These are phyloP conservation scores for Congeria kusceri DNA, from an alignment of 2,888 invertebrate genomes.

Conservation along the genomic window DNA sequence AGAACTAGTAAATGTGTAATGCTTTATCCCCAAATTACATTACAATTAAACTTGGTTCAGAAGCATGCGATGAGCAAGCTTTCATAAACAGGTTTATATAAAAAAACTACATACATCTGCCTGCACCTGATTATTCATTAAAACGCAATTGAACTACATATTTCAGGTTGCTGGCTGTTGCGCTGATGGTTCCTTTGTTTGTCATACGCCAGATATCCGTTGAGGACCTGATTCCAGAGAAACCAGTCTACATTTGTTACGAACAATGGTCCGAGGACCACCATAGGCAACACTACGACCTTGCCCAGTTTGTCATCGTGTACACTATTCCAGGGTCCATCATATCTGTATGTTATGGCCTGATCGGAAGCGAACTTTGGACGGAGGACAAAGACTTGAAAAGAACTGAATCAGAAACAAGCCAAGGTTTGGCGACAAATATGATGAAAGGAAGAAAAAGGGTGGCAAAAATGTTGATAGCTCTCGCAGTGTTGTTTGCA, in stretches of 20 bases:
- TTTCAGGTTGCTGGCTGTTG: conserved; percentile 87
- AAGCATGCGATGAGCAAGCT: too few species aligned
- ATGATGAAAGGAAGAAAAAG: conserved; percentile 89
- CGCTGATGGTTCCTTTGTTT: conserved; percentile 90
- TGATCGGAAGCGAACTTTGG: conserved; percentile 86
- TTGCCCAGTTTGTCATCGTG: conserved; percentile 90
- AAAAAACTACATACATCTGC: too few species aligned
- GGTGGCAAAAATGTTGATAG: conserved; percentile 91
- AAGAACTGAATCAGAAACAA: conserved; percentile 74
- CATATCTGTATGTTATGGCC: conserved; percentile 84
- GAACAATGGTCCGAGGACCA: conserved; percentile 88
- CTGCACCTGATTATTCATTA: too few species aligned
- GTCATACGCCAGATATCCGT: conserved; percentile 85
- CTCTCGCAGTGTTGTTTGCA: conserved; percentile 91
- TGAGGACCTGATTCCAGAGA: conserved; percentile 64
- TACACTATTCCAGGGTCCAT: conserved; percentile 90
- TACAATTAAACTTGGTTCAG: too few species aligned
- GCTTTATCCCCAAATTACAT: too few species aligned
- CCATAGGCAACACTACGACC: conserved; percentile 88
- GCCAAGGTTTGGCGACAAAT: conserved; percentile 70
- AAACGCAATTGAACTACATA: too few species aligned
- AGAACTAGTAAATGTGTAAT: too few species aligned
- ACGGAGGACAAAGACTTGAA: conserved; percentile 73
- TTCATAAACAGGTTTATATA: too few species aligned
- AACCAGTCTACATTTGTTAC: conserved; percentile 86